phyloP scores from a whole-genome alignment of 2,113 vertebrate species.

The Psophia crepitans region DNA sequence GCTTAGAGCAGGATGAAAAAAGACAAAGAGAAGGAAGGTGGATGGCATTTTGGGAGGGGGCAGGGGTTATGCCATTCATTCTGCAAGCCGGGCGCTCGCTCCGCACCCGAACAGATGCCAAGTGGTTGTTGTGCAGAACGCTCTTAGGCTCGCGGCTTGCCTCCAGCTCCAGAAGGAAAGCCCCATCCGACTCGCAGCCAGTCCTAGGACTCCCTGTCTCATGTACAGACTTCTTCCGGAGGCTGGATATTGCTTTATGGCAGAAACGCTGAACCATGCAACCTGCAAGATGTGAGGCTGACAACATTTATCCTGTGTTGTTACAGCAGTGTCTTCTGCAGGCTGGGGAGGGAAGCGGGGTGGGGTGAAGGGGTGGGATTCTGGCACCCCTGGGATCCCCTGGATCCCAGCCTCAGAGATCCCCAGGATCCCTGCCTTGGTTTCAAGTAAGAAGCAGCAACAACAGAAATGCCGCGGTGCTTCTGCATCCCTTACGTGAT shows the following conservation, averaged over 20 bases:
- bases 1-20: background rate
- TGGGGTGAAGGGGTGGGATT: too few relatives aligned
- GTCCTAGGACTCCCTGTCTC: background rate
- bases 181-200: background rate
- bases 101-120: background rate
- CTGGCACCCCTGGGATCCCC: background rate
- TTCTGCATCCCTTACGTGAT: fast-evolving
- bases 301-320: fast-evolving
- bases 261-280: background rate
- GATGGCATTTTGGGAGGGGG: background rate
- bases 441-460: background rate
- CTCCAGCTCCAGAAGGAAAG: background rate
- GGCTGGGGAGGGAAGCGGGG: background rate
- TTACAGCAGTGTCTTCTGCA: background rate
- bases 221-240: background rate
- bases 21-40: slow-evolving; percentile 12
- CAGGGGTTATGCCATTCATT: background rate
- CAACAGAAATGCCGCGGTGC: background rate
- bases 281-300: background rate
- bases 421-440: background rate
- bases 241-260: background rate
- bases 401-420: fast-evolving
- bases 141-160: background rate
- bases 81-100: background rate
- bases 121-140: background rate